Percentiles rank a stretch among this genome's conserved stretches.
Conservation (phyloP, 1,140 invertebrate genomes). For the Drusus annulatus region DNA sequence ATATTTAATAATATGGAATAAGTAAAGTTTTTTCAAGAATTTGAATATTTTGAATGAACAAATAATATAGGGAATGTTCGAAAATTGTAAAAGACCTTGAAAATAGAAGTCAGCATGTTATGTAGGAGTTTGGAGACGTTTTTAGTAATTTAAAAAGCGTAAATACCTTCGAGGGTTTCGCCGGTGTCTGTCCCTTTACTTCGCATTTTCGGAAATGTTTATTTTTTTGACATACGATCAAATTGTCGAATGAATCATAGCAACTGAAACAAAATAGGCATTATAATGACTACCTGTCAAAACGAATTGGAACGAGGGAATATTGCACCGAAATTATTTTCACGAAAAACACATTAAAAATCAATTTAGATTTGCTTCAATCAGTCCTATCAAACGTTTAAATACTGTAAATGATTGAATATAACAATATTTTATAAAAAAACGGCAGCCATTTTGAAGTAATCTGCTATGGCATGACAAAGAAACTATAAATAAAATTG, state of each 20-base stretch:
- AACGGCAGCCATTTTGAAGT: slow-evolving; percentile 45
- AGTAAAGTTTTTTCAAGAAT: too few species aligned
- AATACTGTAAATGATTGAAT: neutral
- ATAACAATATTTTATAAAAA: neutral
- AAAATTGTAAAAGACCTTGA: neutral
- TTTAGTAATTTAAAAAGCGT: neutral
- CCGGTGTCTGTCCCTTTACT: slow-evolving; percentile 50
- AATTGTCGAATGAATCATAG: slow-evolving; percentile 31
- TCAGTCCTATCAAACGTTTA: neutral
- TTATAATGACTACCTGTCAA: slow-evolving; percentile 7
- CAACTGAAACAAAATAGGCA: slow-evolving; percentile 34
- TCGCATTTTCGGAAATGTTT: slow-evolving; percentile 40
- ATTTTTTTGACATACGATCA: slow-evolving; percentile 22
- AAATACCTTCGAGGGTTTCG: slow-evolving; percentile 46
- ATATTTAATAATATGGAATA: too few species aligned
- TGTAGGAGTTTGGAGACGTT: neutral
- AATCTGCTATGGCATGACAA: slow-evolving; percentile 39
- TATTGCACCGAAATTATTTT: neutral
- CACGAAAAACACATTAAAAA: neutral
- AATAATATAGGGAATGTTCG: too few species aligned
- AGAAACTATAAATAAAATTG: slow-evolving; percentile 45
- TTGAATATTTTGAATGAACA: too few species aligned
- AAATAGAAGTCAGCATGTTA: neutral
- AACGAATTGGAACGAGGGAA: neutral
- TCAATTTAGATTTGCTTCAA: neutral